Percentiles rank a stretch among this genome's conserved stretches.
phyloP scores from a whole-genome alignment of 2,113 vertebrate species.

The Tyrannus savana region DNA sequence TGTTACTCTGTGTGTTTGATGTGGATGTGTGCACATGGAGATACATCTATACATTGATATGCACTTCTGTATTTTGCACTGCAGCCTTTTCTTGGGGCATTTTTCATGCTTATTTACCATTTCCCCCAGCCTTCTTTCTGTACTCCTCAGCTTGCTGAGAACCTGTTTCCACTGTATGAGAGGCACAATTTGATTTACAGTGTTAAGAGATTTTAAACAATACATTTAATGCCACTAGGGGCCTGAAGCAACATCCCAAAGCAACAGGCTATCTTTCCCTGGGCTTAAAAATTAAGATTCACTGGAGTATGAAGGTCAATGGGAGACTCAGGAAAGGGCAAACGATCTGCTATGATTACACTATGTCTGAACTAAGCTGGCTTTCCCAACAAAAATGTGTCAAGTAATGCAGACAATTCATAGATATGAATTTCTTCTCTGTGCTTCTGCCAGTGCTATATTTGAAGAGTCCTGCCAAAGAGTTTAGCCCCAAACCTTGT shows the following conservation, averaged over 20 bases:
- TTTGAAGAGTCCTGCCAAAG: conserved; percentile 61
- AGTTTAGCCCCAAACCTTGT: neutral
- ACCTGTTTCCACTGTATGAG: neutral
- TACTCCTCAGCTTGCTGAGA: neutral
- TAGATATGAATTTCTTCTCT: conserved; percentile 36
- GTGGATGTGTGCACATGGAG: neutral
- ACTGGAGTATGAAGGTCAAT: conserved; percentile 51
- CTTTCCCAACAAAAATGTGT: conserved; percentile 37
- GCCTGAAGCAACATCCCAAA: neutral
- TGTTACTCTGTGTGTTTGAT: neutral
- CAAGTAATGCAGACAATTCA: conserved; percentile 58
- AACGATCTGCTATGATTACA: conserved; percentile 57
- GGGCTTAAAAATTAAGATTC: conserved; percentile 26
- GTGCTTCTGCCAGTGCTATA: conserved; percentile 61
- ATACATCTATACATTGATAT: fast-evolving
- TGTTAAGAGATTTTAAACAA: conserved; percentile 28
- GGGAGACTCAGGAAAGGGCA: conserved; percentile 34
- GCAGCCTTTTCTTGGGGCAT: neutral
- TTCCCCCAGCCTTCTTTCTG: neutral
- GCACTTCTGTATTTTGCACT: neutral
- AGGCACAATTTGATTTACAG: conserved; percentile 2
- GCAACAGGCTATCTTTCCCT: neutral
- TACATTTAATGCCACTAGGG: neutral
- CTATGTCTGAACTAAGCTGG: conserved; percentile 55
- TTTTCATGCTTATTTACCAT: neutral